A percentile compares a stretch with the other conserved stretches of the same genome.
phyloP scores from a whole-genome alignment of 2,888 invertebrate species.

The Protophormia terraenovae region DNA sequence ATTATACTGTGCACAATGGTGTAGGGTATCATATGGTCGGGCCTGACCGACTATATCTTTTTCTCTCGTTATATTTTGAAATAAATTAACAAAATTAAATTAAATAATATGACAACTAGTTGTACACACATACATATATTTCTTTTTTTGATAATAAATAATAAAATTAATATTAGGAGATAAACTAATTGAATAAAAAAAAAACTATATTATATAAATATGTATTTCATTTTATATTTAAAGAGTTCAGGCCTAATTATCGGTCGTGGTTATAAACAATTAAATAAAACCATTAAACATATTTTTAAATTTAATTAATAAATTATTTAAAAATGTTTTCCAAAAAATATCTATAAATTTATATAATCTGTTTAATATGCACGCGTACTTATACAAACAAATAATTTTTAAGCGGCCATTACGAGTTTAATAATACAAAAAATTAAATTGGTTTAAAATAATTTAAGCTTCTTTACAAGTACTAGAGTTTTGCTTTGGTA shows the following conservation, averaged over 20 bases:
- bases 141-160: slow-evolving; percentile 13
- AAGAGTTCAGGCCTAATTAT: slow-evolving; percentile 36
- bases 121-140: too few species aligned
- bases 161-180: slow-evolving; percentile 16
- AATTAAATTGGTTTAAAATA: too few species aligned
- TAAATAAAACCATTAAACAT: slow-evolving; percentile 40
- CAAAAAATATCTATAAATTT: not conserved
- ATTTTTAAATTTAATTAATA: slow-evolving; percentile 50
- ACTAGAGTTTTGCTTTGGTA: not conserved
- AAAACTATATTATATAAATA: not conserved
- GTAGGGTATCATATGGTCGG: too few species aligned
- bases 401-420: not conserved
- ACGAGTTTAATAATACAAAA: not conserved
- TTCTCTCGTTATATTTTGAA: not conserved
- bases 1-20: too few species aligned
- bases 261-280: slow-evolving; percentile 36
- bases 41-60: too few species aligned
- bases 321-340: not conserved
- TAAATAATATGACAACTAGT: slow-evolving; percentile 18
- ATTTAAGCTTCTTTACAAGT: not conserved
- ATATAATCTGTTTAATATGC: not conserved
- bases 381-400: not conserved
- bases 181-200: slow-evolving; percentile 27
- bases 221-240: slow-evolving; percentile 26
- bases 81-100: slow-evolving; percentile 11